Base-by-base conservation (phyloP, 2,797 vertebrate species). In the Poecilia velifera region DNA sequence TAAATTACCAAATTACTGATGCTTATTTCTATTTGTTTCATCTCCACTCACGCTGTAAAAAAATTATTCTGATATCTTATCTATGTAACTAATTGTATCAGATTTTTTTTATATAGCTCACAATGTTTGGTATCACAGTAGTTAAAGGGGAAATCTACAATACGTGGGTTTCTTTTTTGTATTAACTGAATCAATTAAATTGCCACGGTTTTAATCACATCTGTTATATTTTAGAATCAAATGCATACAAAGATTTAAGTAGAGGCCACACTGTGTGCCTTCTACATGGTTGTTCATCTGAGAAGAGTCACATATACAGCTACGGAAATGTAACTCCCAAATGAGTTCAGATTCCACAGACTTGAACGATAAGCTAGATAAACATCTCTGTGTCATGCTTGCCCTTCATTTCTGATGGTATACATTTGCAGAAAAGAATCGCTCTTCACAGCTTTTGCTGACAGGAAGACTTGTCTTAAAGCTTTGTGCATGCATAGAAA, bases 331-430 rank as follows among this genome's bases (percentile, higher is more conserved):
- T 31, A 31, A 31, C 31, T 31, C 31, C 31, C 31, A 31, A 31
- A 31, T 31, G 31, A 31, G 31, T n/a, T 73, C 31, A 73, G 49
- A 73, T 25, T 34, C 18, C 16, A 22, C 5, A 20, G 41, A 3
- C 68, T n/a, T 43, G 13, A 71, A 43, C 6, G 2, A 71, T 71
- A 71, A 71, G 25, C 41, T n/a, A 39, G 12, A 71, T 45, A 71
- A 71, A 45, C 10, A 14, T 45, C 20, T 53, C 10, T 53, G 31
- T 73, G 72, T 53, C 72, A 73, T 73, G 20, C 10, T 4, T 53
- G 47, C 49, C 72, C 47, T 73, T 73, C 34, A 22, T 51, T 51
- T 53, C 39, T 53, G 16, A 53, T 53, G 49, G 72, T 36, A 73
- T 51, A 53, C 5, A 36, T 73, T 73, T 53, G 5, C 72, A 53